phyloP scores from a whole-genome alignment of 2,113 vertebrate species.

The Melanocharis versteri region DNA sequence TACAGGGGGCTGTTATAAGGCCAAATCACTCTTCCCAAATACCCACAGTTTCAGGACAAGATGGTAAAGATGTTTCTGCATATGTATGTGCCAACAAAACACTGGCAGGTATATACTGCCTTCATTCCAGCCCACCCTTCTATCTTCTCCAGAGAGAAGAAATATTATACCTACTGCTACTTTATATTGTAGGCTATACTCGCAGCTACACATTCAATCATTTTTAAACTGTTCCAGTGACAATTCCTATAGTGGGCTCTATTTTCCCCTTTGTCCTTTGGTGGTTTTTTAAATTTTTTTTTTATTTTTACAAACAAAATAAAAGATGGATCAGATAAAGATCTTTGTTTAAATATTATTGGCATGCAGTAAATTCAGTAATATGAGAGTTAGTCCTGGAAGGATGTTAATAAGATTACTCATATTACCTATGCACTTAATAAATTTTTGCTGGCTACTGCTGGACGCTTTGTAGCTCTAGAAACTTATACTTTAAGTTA shows the following conservation, averaged over 20 bases:
- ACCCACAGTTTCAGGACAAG: neutral
- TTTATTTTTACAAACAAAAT: neutral
- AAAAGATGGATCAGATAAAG: neutral
- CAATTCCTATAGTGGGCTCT: neutral
- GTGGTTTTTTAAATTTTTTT: neutral
- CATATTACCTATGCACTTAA: constrained; percentile 16
- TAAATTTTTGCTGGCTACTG: constrained; percentile 28
- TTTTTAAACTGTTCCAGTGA: neutral
- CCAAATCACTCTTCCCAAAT: neutral
- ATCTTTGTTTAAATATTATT: constrained; percentile 16
- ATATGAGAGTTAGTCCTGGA: neutral
- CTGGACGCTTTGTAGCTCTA: neutral
- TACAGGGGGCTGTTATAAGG: neutral
- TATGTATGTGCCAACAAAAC: neutral
- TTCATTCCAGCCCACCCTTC: neutral
- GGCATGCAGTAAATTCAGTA: constrained; percentile 14
- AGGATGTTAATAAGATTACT: constrained; percentile 39
- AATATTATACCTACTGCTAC: neutral
- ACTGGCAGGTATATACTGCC: neutral
- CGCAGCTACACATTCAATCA: neutral
- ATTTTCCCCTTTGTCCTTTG: neutral
- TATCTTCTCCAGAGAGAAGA: neutral
- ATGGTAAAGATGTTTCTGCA: neutral
- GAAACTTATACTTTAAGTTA: neutral
- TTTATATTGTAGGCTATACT: neutral